These are phyloP conservation scores for Eubucco bourcierii DNA, from an alignment of 2,113 vertebrate genomes.

Conservation along the genomic window DNA sequence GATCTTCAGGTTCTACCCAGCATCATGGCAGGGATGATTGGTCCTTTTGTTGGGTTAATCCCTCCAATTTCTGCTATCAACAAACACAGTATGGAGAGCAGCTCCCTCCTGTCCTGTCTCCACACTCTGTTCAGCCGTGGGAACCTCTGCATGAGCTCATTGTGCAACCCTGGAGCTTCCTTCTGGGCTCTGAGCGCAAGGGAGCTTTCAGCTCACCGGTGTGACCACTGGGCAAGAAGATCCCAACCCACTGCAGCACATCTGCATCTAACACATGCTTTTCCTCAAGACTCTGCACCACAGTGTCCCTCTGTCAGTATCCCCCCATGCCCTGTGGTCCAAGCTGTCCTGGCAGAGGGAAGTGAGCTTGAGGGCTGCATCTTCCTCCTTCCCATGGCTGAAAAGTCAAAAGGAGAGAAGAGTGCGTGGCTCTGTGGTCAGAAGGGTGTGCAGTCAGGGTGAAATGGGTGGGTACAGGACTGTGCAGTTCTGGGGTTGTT, in stretches of 20 bases:
- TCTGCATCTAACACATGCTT: neutral
- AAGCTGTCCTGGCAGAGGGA: conserved; percentile 51
- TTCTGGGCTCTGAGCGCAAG: conserved; percentile 43
- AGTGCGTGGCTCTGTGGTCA: neutral
- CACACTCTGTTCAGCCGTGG: conserved; percentile 56
- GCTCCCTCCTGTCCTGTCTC: neutral
- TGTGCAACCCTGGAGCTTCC: conserved; percentile 73
- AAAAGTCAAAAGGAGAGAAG: conserved; percentile 39
- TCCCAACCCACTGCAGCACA: neutral
- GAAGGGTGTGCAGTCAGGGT: neutral
- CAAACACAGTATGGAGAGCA: neutral
- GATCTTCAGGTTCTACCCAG: neutral
- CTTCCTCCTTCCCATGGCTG: conserved; percentile 66
- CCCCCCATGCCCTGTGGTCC: conserved; percentile 2
- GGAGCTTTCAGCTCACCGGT: conserved; percentile 54
- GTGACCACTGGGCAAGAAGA: conserved; percentile 39
- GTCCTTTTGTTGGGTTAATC: neutral
- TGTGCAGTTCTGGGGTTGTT: neutral
- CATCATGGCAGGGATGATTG: neutral
- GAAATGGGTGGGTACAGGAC: neutral
- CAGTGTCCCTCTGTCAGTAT: neutral
- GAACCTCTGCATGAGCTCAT: conserved; percentile 64
- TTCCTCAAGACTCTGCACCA: neutral
- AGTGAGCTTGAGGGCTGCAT: conserved; percentile 40
- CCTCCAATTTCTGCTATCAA: neutral